A percentile compares a stretch with the other conserved stretches of the same genome.
Conservation (phyloP, 2,113 vertebrate species). For the Notarius quadriscutis region DNA sequence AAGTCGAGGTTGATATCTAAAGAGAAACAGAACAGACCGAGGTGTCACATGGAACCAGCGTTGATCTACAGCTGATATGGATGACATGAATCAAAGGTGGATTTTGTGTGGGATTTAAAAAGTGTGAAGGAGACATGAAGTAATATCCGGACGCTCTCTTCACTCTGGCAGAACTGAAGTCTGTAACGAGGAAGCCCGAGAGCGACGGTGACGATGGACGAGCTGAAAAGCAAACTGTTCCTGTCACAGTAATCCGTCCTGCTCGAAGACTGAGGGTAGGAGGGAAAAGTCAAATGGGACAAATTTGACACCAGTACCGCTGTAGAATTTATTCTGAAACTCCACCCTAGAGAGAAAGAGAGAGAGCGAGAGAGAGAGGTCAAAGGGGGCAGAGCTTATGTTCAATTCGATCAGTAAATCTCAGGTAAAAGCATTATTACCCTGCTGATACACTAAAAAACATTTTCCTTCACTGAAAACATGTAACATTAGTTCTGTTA, state of each 20-base stretch:
- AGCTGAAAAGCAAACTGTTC: constrained; percentile 24
- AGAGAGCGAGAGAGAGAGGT: neutral
- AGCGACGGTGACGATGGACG: constrained; percentile 30
- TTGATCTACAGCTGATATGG: constrained; percentile 62
- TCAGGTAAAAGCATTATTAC: neutral
- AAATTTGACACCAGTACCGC: constrained; percentile 91
- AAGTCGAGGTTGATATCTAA: neutral
- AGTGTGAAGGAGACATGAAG: neutral
- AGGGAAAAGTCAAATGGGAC: constrained; percentile 91
- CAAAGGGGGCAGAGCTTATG: neutral
- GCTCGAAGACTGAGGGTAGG: constrained; percentile 82
- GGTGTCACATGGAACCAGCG: neutral
- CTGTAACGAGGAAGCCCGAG: neutral
- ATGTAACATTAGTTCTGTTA: neutral
- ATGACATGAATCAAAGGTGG: neutral
- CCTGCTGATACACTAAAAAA: neutral
- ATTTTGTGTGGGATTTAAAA: neutral
- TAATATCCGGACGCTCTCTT: neutral
- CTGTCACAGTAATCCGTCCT: constrained; percentile 71
- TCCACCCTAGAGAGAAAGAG: constrained; percentile 85
- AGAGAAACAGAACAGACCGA: constrained; percentile 26
- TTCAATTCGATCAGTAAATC: neutral
- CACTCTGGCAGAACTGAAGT: neutral
- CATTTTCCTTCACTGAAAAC: neutral
- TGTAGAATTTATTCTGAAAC: constrained; percentile 98